Conservation (phyloP, 2,888 invertebrate species). For the Blastobasis lacticolella region DNA sequence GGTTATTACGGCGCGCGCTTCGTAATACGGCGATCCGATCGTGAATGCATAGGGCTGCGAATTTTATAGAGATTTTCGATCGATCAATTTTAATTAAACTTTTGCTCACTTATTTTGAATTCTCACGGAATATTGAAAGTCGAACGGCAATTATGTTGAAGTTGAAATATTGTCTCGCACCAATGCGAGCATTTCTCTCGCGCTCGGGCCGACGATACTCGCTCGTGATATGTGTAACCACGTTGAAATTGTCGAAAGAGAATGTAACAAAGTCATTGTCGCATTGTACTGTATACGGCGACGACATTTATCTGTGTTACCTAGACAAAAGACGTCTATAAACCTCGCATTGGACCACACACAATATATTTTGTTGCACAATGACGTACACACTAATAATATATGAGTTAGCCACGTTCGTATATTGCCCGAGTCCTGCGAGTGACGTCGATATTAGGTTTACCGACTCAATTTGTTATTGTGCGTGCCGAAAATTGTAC, state of each 20-base stretch:
- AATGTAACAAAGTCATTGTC: conserved; percentile 62
- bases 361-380: conserved; percentile 62
- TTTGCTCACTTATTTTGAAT: conserved; percentile 35
- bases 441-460: conserved; percentile 43
- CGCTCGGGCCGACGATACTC: conserved; percentile 23
- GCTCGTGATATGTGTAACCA: conserved; percentile 30
- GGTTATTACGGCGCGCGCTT: conserved; percentile 67
- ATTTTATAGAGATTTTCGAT: conserved; percentile 63
- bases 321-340: conserved; percentile 69
- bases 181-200: conserved; percentile 23
- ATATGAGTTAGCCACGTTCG: conserved; percentile 52
- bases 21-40: conserved; percentile 70
- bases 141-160: conserved; percentile 1
- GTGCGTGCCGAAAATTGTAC: conserved; percentile 35
- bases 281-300: conserved; percentile 63
- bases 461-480: conserved; percentile 32
- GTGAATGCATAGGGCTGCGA: conserved; percentile 70
- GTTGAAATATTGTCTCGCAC: conserved; percentile 20
- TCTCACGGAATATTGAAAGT: conserved; percentile 19
- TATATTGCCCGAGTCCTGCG: conserved; percentile 49
- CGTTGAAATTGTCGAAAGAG: conserved; percentile 60
- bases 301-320: conserved; percentile 72
- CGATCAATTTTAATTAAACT: conserved; percentile 56
- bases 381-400: conserved; percentile 61
- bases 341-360: conserved; percentile 71